Base-by-base conservation (phyloP, 1,140 invertebrate genomes). In the Polypedilum pembai region DNA sequence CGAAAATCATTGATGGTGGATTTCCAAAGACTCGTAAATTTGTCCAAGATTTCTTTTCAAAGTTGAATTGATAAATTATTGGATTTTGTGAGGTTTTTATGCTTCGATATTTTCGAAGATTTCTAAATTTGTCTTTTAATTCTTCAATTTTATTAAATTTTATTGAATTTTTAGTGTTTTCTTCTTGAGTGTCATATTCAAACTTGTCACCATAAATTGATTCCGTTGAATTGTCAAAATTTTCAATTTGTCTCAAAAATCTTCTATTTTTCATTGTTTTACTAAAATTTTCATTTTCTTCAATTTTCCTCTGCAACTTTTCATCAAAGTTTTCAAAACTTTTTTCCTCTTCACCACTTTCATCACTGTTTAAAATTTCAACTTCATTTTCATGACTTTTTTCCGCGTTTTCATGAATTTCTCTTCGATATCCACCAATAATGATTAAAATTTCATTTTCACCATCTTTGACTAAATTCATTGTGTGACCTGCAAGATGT, bases 401-500 rank as follows among this genome's bases (percentile, higher is more conserved):
- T 1, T 33, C 24, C 5, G 5, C 2, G 5, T 33, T 33, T 33
- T 5, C 24, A 33, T 33, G 5, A 33, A 3, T 33, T 33, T 33
- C 24, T 5, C 5, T 33, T 33, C 24, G 24, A 33, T 56, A 92
- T 7, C 96, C 95, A 12, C 96, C 95, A 76, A 98, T 91, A 0
- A 98, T 80, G 56, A 97, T 84, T 24, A 98, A 83, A 76, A 88
- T 91, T 76, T 93, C 91, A 3, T 87, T 86, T 69, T 91, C 90
- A 65, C 87, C 87, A 79, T 91, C 86, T 74, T 89, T 86, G 56
- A 92, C 86, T 24, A 92, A 85, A 0, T 94, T 97, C 5, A 98
- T 83, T 0, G 93, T 94, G 77, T 96, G 94, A 0, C 95, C 95
- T 4, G 94, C 93, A 1, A 97, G 79, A 0, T 90, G 85, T 0